Percentiles rank a stretch among this genome's conserved stretches.
Conservation (phyloP, 2,888 invertebrate genomes). For the Coenonympha glycerion region DNA sequence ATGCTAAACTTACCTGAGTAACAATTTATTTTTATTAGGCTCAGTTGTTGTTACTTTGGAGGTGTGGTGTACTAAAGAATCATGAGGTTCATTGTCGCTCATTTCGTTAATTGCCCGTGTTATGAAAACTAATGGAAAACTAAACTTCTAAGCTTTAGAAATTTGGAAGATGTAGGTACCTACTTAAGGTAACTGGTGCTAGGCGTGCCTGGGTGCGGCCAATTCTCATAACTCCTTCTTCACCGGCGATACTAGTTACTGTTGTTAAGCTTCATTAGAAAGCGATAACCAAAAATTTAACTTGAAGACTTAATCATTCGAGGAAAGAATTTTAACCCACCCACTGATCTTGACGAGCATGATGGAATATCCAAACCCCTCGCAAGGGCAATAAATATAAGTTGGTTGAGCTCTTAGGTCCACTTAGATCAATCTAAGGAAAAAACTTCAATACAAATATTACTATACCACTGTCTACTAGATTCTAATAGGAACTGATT, state of each 20-base stretch:
- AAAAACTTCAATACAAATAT: no score
- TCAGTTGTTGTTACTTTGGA: no score
- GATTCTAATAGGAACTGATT: no score
- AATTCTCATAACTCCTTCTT: slow-evolving; percentile 15
- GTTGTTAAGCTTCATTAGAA: slow-evolving; percentile 14
- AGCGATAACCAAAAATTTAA: slow-evolving; percentile 1
- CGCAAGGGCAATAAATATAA: no score
- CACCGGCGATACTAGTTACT: slow-evolving; percentile 9
- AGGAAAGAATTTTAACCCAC: slow-evolving; percentile 1
- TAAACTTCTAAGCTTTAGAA: background rate
- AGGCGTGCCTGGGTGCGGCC: slow-evolving; percentile 22
- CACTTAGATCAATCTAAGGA: no score
- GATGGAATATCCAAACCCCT: no score
- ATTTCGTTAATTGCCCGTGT: no score
- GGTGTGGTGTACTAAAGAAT: no score
- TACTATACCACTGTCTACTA: no score
- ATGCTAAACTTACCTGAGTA: background rate
- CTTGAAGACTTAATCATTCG: slow-evolving; percentile 1
- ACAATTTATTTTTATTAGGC: no score
- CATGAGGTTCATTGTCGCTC: background rate
- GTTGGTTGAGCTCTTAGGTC: no score
- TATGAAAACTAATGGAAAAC: background rate
- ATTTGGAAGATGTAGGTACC: background rate
- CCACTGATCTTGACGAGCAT: no score
- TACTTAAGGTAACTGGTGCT: background rate